Evolutionary conservation across 2,888 invertebrate species (phyloP).

Genomic region (Galerucella calmariensis): DNA sequence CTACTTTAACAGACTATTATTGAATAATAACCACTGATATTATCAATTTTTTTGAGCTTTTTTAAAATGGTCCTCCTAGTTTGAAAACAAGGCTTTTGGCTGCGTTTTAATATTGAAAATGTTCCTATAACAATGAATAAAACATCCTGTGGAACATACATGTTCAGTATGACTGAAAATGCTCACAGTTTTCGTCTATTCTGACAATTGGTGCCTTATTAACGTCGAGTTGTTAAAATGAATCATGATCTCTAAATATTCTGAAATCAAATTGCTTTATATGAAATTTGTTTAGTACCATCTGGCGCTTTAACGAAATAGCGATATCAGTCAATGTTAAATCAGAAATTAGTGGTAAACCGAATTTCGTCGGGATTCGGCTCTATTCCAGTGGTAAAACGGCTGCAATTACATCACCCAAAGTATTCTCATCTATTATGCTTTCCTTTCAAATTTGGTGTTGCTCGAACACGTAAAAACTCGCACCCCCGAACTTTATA

Average conservation of each 20-base stretch:
- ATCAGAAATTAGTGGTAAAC: constrained; percentile 34
- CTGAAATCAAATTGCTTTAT: background rate
- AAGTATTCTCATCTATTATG: constrained; percentile 31
- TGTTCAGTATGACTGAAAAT: too few relatives aligned
- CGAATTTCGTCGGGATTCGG: constrained; percentile 27
- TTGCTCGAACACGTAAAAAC: constrained; percentile 18
- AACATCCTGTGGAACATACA: too few relatives aligned
- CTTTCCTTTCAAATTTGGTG: constrained; percentile 19
- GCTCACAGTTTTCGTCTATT: too few relatives aligned
- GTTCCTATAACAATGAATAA: too few relatives aligned
- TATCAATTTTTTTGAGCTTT: too few relatives aligned
- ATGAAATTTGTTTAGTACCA: constrained; percentile 4
- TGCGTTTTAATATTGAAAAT: too few relatives aligned
- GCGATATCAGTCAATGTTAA: constrained; percentile 30
- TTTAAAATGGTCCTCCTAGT: too few relatives aligned
- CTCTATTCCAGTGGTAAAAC: constrained; percentile 30
- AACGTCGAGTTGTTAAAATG: background rate
- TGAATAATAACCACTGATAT: too few relatives aligned
- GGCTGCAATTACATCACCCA: constrained; percentile 24
- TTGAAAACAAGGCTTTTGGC: too few relatives aligned
- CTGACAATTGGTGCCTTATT: too few relatives aligned
- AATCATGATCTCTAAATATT: background rate
- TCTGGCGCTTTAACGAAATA: constrained; percentile 20
- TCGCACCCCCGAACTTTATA: constrained; percentile 9
- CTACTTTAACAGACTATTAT: too few relatives aligned